Percentiles rank a stretch among this genome's conserved stretches.
phyloP scores from a whole-genome alignment of 64 coral and sea anemone genomes.

The Stichodactyla mertensii region DNA sequence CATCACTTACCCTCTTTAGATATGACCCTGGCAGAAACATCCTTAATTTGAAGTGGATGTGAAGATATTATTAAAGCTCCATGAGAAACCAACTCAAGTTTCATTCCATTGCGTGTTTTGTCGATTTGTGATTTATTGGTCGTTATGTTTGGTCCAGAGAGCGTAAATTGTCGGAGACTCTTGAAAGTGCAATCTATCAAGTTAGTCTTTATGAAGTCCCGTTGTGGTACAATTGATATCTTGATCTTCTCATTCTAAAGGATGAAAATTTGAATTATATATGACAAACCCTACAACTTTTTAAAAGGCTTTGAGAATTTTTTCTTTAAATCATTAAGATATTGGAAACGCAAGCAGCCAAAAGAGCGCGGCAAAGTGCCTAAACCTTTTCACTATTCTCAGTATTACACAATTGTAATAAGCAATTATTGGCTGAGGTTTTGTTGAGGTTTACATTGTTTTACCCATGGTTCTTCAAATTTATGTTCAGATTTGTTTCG shows the following conservation, averaged over 20 bases:
- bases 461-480: too few species aligned
- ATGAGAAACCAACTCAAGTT: conserved; percentile 17
- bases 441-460: too few species aligned
- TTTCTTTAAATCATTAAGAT: too few species aligned
- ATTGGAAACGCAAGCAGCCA: too few species aligned
- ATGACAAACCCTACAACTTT: background rate
- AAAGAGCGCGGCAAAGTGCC: too few species aligned
- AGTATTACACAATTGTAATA: too few species aligned
- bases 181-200: conserved; percentile 41
- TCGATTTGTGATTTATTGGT: conserved; percentile 34
- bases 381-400: too few species aligned
- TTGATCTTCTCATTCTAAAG: conserved; percentile 33
- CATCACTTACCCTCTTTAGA: conserved; percentile 17
- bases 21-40: conserved; percentile 20
- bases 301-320: background rate
- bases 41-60: conserved; percentile 39
- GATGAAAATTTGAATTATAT: background rate
- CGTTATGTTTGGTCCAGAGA: conserved; percentile 43
- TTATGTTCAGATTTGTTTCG: too few species aligned
- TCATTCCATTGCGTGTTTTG: conserved; percentile 46
- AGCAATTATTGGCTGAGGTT: too few species aligned
- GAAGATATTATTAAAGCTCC: conserved; percentile 37
- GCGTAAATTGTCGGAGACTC: conserved; percentile 31
- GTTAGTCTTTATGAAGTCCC: conserved; percentile 27
- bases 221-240: conserved; percentile 42